These are phyloP conservation scores for Columbina picui DNA, from an alignment of 2,113 vertebrate species.

Conservation along the genomic window DNA sequence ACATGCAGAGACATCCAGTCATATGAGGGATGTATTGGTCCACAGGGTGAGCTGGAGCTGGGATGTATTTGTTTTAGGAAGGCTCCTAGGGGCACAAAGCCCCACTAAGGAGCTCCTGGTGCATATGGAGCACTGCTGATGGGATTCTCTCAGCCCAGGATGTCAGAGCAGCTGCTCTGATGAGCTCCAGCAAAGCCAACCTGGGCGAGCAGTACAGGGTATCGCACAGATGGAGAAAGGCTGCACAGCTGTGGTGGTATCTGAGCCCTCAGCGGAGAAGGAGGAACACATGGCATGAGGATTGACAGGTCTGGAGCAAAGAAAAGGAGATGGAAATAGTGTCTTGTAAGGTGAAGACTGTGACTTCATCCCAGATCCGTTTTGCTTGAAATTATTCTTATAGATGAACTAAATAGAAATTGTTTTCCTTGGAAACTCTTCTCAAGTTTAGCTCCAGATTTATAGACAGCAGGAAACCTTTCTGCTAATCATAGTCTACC, in stretches of 20 bases:
- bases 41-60: background rate
- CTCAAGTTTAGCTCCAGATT: background rate
- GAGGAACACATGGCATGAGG: background rate
- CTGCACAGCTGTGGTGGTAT: background rate
- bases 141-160: background rate
- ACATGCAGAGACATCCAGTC: fast-evolving
- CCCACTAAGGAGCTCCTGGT: background rate
- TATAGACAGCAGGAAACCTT: background rate
- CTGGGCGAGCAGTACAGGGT: background rate
- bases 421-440: background rate
- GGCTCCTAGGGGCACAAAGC: background rate
- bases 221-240: background rate
- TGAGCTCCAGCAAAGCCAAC: background rate
- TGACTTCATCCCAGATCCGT: background rate
- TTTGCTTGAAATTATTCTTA: background rate
- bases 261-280: background rate
- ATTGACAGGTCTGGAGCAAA: background rate
- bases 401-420: background rate
- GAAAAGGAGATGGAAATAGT: background rate
- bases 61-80: background rate
- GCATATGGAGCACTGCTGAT: background rate
- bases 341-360: background rate
- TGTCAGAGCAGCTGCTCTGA: background rate
- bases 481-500: background rate
- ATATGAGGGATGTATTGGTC: background rate